Conservation (phyloP, 2,797 vertebrate genomes). For the Valencia hispanica region DNA sequence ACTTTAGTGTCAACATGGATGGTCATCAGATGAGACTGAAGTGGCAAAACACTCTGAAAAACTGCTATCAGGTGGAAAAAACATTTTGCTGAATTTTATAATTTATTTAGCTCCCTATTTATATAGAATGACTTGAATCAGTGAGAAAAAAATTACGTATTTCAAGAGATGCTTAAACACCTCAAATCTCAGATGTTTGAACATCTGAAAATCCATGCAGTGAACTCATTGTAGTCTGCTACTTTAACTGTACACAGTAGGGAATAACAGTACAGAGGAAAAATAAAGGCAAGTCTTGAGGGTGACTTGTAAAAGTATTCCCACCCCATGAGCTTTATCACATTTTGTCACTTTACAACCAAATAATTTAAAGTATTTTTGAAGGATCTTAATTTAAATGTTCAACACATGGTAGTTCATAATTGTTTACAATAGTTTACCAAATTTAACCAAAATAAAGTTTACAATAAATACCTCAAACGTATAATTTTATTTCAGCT, state of each 20-base stretch:
- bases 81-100: background rate
- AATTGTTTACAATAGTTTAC: no score
- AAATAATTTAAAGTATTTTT: no score
- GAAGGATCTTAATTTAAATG: no score
- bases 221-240: background rate
- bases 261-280: background rate
- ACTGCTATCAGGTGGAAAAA: constrained; percentile 84
- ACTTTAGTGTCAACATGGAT: constrained; percentile 87
- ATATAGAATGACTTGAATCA: background rate
- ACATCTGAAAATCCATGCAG: background rate
- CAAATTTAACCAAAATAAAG: no score
- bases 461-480: no score
- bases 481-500: no score
- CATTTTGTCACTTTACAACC: no score
- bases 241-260: background rate
- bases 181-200: background rate
- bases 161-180: background rate
- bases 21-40: constrained; percentile 87
- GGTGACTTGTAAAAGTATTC: background rate
- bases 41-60: constrained; percentile 88
- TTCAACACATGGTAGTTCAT: no score
- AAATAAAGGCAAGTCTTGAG: background rate
- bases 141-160: background rate
- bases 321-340: background rate
- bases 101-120: background rate